A percentile compares a stretch with the other conserved stretches of the same genome.
phyloP scores from a whole-genome alignment of 2,113 vertebrate species.

The Colossoma macropomum region DNA sequence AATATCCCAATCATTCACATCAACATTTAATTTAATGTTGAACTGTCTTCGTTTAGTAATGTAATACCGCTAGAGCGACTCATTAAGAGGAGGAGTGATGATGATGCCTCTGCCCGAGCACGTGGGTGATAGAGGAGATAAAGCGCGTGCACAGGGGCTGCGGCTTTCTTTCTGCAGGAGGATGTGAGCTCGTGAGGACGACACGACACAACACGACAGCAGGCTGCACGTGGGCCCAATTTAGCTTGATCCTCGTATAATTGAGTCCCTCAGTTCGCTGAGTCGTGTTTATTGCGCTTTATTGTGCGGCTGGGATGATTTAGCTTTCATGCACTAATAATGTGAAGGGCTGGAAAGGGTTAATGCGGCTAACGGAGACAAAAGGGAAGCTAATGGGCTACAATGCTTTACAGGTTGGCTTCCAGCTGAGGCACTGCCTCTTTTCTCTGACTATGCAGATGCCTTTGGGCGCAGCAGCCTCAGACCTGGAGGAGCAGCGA shows the following conservation, averaged over 20 bases:
- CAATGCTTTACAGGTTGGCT: too few relatives aligned
- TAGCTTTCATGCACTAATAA: background rate
- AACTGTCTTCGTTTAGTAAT: too few relatives aligned
- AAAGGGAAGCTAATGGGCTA: background rate
- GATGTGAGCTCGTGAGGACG: background rate
- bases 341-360: background rate
- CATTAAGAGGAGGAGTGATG: too few relatives aligned
- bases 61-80: too few relatives aligned
- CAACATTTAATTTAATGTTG: too few relatives aligned
- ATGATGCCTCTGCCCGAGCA: conserved; percentile 50
- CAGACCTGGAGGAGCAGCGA: background rate
- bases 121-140: conserved; percentile 72
- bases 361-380: background rate
- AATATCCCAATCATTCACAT: too few relatives aligned
- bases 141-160: conserved; percentile 48
- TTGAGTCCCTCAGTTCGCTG: background rate
- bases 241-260: background rate
- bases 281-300: too few relatives aligned
- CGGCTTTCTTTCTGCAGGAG: conserved; percentile 38
- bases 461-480: too few relatives aligned
- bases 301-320: background rate
- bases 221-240: background rate
- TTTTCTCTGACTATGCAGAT: too few relatives aligned
- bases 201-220: too few relatives aligned
- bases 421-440: too few relatives aligned